These are phyloP conservation scores for Drosophila eugracilis DNA, from an alignment of 1,140 invertebrate genomes.

Conservation along the genomic window DNA sequence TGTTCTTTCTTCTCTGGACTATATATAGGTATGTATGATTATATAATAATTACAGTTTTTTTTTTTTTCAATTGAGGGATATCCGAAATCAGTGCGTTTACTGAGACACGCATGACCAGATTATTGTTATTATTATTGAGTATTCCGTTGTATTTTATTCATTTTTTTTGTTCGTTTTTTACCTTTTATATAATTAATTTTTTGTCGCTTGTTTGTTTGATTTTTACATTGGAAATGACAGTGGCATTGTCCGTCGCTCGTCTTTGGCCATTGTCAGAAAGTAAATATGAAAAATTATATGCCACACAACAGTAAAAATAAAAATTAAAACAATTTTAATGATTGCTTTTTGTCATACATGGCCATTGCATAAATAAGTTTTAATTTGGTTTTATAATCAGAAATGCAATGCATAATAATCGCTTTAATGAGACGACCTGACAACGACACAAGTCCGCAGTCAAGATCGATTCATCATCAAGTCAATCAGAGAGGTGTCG, in stretches of 20 bases:
- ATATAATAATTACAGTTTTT: conserved; percentile 73
- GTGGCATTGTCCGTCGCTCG: conserved; percentile 30
- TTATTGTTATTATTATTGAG: conserved; percentile 65
- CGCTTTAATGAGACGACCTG: conserved; percentile 74
- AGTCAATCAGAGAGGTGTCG: neutral
- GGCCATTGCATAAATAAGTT: conserved; percentile 73
- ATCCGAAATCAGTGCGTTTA: conserved; percentile 58
- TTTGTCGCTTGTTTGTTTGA: conserved; percentile 57
- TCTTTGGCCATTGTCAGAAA: conserved; percentile 48
- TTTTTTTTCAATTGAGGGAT: conserved; percentile 56
- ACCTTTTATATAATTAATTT: conserved; percentile 57
- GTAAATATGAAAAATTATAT: conserved; percentile 73
- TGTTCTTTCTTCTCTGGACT: too few species aligned
- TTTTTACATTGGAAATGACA: conserved; percentile 56
- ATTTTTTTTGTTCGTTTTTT: too few species aligned
- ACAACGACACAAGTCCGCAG: conserved; percentile 35
- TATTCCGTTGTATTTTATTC: too few species aligned
- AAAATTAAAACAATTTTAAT: conserved; percentile 59
- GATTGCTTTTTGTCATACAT: conserved; percentile 49
- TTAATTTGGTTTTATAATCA: conserved; percentile 79
- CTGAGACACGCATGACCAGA: conserved; percentile 48
- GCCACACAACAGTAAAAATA: conserved; percentile 47
- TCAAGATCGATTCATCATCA: conserved; percentile 65
- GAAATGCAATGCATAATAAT: conserved; percentile 79
- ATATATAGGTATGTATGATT: too few species aligned